These are phyloP conservation scores for Bombylius discolor DNA, from an alignment of 2,888 invertebrate genomes.

Conservation along the genomic window DNA sequence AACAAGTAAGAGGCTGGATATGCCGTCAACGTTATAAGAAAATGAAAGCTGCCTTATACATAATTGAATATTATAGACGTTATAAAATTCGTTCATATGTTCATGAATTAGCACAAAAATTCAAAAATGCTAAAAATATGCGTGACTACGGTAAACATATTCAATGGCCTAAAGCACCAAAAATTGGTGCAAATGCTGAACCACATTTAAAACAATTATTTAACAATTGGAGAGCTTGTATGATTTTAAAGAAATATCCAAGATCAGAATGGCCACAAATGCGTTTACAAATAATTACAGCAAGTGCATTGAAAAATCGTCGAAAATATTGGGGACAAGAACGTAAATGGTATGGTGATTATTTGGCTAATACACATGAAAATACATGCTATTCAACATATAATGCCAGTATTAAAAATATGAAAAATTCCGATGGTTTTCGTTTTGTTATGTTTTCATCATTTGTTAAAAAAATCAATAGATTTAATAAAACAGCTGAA, in stretches of 20 bases:
- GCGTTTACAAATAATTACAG: slow-evolving; percentile 64
- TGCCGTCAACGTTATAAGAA: slow-evolving; percentile 68
- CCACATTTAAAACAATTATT: slow-evolving; percentile 48
- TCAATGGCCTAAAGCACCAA: slow-evolving; percentile 70
- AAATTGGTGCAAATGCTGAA: slow-evolving; percentile 50
- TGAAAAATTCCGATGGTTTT: slow-evolving; percentile 55
- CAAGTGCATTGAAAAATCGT: slow-evolving; percentile 51
- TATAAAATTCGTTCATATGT: slow-evolving; percentile 67
- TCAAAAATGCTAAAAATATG: slow-evolving; percentile 50
- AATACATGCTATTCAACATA: slow-evolving; percentile 53
- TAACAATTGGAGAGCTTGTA: slow-evolving; percentile 78
- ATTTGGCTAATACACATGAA: slow-evolving; percentile 53
- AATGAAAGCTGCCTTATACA: slow-evolving; percentile 72
- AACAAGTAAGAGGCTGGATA: slow-evolving; percentile 78
- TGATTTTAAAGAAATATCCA: slow-evolving; percentile 70
- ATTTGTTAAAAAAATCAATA: slow-evolving; percentile 34
- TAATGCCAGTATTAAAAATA: slow-evolving; percentile 51
- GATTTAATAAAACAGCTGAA: slow-evolving; percentile 66
- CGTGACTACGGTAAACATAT: slow-evolving; percentile 66
- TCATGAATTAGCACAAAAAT: slow-evolving; percentile 46
- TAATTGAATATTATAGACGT: slow-evolving; percentile 62
- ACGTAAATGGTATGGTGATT: slow-evolving; percentile 75
- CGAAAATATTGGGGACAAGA: slow-evolving; percentile 57
- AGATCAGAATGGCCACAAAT: slow-evolving; percentile 79
- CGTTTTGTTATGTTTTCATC: slow-evolving; percentile 38